Percentiles rank a stretch among this genome's conserved stretches.
Conservation (phyloP, 2,888 invertebrate genomes). For the Liopterus haemorrhoidalis region DNA sequence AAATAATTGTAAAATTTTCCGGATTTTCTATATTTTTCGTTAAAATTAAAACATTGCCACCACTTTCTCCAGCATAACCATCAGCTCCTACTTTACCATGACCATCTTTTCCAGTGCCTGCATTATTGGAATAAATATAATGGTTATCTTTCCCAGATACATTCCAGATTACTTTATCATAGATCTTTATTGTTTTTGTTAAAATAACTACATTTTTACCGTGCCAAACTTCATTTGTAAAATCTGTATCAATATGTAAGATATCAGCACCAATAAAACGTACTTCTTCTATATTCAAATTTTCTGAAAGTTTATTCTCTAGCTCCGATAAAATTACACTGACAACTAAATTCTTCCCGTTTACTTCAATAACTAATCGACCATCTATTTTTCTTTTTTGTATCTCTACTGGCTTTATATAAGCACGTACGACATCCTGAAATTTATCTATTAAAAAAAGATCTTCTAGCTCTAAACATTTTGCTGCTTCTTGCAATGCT, state of each 20-base stretch:
- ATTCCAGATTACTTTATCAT: conserved; percentile 29
- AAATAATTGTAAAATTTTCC: conserved; percentile 30
- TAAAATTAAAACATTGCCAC: conserved; percentile 34
- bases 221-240: conserved; percentile 28
- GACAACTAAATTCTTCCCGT: conserved; percentile 27
- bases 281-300: conserved; percentile 28
- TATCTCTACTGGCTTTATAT: conserved; percentile 19
- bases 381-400: conserved; percentile 16
- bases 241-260: conserved; percentile 27
- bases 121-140: too few relatives aligned
- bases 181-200: conserved; percentile 28
- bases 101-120: conserved; percentile 18
- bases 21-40: conserved; percentile 28
- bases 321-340: conserved; percentile 26
- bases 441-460: conserved; percentile 17
- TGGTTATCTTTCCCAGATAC: conserved; percentile 34
- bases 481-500: conserved; percentile 17
- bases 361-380: conserved; percentile 28
- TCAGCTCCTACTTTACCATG: conserved; percentile 30
- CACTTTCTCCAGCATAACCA: conserved; percentile 35
- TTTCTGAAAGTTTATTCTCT: conserved; percentile 12
- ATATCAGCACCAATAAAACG: conserved; percentile 29
- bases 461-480: conserved; percentile 6
- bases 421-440: conserved; percentile 16
- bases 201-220: conserved; percentile 31